Evolutionary conservation across 2,113 vertebrate species (phyloP).

Genomic region (Benitochromis conjunctus): DNA sequence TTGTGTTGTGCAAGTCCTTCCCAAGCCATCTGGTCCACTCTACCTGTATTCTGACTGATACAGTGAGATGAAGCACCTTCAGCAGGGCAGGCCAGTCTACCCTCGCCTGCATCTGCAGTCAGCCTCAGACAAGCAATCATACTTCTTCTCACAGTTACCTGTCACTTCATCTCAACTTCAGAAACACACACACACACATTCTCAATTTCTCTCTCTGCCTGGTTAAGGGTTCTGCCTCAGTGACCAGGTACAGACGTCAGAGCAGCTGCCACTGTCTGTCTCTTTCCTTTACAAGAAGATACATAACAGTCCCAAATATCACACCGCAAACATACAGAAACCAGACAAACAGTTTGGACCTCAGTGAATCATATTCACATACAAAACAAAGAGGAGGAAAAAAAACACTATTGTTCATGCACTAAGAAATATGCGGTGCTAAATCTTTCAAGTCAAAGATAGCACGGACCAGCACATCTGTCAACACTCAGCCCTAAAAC

Average conservation of each 20-base stretch:
- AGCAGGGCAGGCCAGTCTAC: constrained; percentile 13
- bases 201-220: constrained; percentile 10
- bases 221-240: constrained; percentile 54
- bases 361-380: neutral
- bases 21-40: constrained; percentile 47
- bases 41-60: constrained; percentile 37
- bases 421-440: constrained; percentile 13
- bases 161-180: constrained; percentile 56
- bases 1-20: constrained; percentile 26
- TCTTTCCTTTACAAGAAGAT: constrained; percentile 30
- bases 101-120: constrained; percentile 32
- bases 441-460: constrained; percentile 25
- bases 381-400: neutral
- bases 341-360: neutral
- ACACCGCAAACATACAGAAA: neutral
- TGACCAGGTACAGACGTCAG: constrained; percentile 38
- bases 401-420: neutral
- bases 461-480: constrained; percentile 20
- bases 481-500: constrained; percentile 24
- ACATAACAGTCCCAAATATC: neutral
- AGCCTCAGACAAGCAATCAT: constrained; percentile 43
- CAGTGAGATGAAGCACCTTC: constrained; percentile 20
- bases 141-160: constrained; percentile 36
- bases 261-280: constrained; percentile 10
- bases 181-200: neutral